phyloP scores from a whole-genome alignment of 1,140 invertebrate species.

The Drosophila miranda region DNA sequence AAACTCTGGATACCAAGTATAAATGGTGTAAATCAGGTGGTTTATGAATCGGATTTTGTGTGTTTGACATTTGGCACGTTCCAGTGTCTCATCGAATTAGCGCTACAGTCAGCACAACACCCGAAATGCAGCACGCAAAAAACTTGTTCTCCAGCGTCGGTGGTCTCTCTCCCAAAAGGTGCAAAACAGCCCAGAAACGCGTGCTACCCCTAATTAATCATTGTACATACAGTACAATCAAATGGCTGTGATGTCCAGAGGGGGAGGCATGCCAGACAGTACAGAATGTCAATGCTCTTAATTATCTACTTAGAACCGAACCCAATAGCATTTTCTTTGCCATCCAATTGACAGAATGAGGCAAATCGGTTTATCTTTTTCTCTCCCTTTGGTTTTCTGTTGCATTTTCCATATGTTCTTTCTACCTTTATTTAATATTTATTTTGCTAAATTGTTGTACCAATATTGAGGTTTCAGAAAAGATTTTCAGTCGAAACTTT shows the following conservation, averaged over 20 bases:
- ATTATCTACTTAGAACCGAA: too few species aligned
- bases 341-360: too few species aligned
- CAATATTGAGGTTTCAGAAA: neutral
- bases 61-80: slow-evolving; percentile 64
- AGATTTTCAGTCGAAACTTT: slow-evolving; percentile 13
- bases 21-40: slow-evolving; percentile 33
- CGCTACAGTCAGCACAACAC: slow-evolving; percentile 54
- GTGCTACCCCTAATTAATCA: slow-evolving; percentile 42
- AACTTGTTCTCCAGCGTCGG: slow-evolving; percentile 6
- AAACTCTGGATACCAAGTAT: slow-evolving; percentile 24
- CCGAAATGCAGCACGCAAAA: slow-evolving; percentile 27
- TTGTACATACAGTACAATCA: slow-evolving; percentile 12
- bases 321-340: too few species aligned
- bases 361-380: too few species aligned
- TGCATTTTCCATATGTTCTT: neutral
- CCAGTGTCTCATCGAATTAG: slow-evolving; percentile 54
- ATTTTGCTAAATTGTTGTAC: neutral
- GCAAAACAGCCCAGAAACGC: slow-evolving; percentile 22
- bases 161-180: neutral
- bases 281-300: too few species aligned
- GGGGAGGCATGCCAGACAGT: neutral
- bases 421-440: slow-evolving; percentile 1
- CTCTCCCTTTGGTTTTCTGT: too few species aligned
- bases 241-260: neutral
- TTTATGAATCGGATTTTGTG: slow-evolving; percentile 65